Conservation (phyloP, 64 coral and sea anemone species). For the Pocillopora damicornis region DNA sequence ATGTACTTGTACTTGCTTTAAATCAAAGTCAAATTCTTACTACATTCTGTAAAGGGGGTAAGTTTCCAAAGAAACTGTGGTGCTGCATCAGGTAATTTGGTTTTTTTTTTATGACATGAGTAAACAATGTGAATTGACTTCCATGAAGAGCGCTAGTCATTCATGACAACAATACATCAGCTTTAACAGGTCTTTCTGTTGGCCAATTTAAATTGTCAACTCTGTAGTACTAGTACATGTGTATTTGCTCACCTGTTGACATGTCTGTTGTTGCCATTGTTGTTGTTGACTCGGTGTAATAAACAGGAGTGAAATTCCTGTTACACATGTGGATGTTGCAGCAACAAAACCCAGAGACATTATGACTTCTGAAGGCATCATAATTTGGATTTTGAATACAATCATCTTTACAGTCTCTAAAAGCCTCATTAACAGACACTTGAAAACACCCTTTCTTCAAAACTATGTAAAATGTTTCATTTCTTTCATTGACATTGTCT, state of each 20-base stretch:
- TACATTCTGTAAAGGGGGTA: too few species aligned
- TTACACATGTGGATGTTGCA: constrained; percentile 69
- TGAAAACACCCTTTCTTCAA: constrained; percentile 52
- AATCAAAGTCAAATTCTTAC: too few species aligned
- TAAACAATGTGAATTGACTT: too few species aligned
- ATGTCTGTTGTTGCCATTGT: background rate
- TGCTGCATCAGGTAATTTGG: too few species aligned
- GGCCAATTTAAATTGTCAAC: too few species aligned
- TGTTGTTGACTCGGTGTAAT: constrained; percentile 43
- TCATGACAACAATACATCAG: too few species aligned
- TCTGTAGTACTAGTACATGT: background rate
- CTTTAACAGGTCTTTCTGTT: too few species aligned
- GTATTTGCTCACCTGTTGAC: constrained; percentile 12
- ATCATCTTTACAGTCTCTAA: constrained; percentile 16
- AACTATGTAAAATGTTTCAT: constrained; percentile 7
- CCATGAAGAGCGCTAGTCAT: too few species aligned
- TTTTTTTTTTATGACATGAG: too few species aligned
- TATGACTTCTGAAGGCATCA: constrained; percentile 24
- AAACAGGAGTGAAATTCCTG: constrained; percentile 53
- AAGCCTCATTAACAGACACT: background rate
- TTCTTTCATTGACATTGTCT: background rate
- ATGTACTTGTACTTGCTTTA: too few species aligned
- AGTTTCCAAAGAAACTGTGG: too few species aligned
- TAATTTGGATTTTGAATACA: constrained; percentile 58
- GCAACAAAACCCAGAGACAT: constrained; percentile 78